Evolutionary conservation across 2,113 vertebrate genomes (phyloP).

Genomic region (Ammospiza nelsoni): DNA sequence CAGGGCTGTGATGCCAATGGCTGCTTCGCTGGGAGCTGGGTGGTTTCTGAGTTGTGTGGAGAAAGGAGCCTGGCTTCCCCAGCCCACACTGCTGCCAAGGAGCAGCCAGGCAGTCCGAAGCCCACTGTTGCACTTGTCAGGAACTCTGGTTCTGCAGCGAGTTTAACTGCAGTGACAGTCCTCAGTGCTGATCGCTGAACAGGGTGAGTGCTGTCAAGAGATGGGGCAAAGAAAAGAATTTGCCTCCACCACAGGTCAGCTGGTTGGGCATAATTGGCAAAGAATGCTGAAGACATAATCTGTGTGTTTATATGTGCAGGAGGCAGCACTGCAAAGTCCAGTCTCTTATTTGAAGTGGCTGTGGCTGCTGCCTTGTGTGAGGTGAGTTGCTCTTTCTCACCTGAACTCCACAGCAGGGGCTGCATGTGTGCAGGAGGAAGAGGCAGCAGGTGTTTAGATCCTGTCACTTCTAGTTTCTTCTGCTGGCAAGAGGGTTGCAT

Average conservation of each 20-base stretch:
- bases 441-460: background rate
- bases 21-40: background rate
- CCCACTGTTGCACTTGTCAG: background rate
- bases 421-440: background rate
- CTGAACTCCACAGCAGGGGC: background rate
- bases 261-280: background rate
- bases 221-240: background rate
- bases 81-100: background rate
- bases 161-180: background rate
- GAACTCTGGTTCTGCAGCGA: background rate
- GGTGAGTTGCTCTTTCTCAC: background rate
- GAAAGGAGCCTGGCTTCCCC: background rate
- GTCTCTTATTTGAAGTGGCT: background rate
- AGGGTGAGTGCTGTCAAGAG: background rate
- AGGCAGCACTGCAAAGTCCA: background rate
- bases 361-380: background rate
- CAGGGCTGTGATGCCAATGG: background rate
- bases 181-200: background rate
- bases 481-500: background rate
- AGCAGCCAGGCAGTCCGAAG: fast-evolving
- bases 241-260: background rate
- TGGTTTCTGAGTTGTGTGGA: background rate
- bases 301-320: background rate
- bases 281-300: background rate
- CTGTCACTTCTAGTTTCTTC: background rate